Evolutionary conservation across 2,113 vertebrate species (phyloP).

Genomic region (Conger conger): DNA sequence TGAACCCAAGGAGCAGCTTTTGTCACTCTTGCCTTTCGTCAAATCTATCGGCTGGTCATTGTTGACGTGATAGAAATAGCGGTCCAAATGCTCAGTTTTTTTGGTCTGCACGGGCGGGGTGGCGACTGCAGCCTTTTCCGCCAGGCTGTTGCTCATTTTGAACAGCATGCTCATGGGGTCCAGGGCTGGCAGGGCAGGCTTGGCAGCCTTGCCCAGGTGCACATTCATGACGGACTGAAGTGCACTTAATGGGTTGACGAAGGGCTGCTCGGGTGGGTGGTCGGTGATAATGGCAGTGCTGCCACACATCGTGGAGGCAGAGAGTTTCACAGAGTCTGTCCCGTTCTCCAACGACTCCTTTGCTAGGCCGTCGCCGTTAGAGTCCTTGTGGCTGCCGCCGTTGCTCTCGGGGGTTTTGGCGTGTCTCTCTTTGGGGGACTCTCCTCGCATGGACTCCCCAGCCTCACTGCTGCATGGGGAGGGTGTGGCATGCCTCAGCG

Average conservation of each 20-base stretch:
- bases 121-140: conserved; percentile 93
- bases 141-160: conserved; percentile 98
- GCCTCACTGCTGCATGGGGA: conserved; percentile 88
- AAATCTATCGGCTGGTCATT: conserved; percentile 98
- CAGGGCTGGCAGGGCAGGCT: conserved; percentile 89
- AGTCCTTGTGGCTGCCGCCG: conserved; percentile 72
- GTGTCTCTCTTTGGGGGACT: conserved; percentile 73
- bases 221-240: conserved; percentile 98
- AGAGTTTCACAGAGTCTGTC: conserved; percentile 77
- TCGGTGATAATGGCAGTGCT: conserved; percentile 97
- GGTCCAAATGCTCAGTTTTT: conserved; percentile 91
- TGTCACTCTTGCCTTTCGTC: conserved; percentile 95
- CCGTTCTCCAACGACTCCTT: conserved; percentile 83
- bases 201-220: conserved; percentile 95
- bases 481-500: conserved; percentile 79
- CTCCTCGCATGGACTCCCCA: conserved; percentile 77
- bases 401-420: conserved; percentile 82
- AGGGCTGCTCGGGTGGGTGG: conserved; percentile 94
- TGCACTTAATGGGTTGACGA: conserved; percentile 96
- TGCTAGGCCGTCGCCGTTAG: conserved; percentile 73
- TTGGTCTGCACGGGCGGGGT: conserved; percentile 88
- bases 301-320: conserved; percentile 74
- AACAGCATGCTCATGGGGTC: conserved; percentile 99
- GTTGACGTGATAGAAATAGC: conserved; percentile 94
- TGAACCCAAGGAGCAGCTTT: conserved; percentile 85